Base-by-base conservation (phyloP, 2,888 invertebrate genomes). In the Lottia scabra region DNA sequence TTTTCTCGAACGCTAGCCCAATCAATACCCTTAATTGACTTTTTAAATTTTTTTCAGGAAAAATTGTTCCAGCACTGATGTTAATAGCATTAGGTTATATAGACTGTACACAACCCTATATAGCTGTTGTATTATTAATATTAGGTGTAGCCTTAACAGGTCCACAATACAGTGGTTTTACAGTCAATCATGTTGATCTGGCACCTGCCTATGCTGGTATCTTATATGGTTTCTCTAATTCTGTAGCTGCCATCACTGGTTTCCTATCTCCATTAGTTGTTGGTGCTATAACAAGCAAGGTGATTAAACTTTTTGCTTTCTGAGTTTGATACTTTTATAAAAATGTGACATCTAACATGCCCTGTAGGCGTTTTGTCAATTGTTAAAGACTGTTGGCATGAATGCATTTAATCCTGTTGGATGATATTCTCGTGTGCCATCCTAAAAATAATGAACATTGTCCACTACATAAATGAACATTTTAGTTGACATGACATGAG, bases 111-210 rank as follows among this genome's bases (percentile, higher is more conserved):
- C 81, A 83, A 69, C 78, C 86, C 0, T 72, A 70, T 4, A 45
- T 83, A 6, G 89, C 88, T 16, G 83, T 89, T 38, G 81, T 76
- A 1, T 77, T 89, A 27, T 81, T 89, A 64, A 81, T 85, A 3
- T 70, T 87, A 5, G 86, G 84, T 23, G 87, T 89, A 13, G 80
- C 86, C 19, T 66, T 87, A 62, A 85, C 84, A 16, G 89, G 88
- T 2, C 78, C 81, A 63, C 85, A 85, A 71, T 89, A 86, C 81
- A 83, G 85, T 71, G 89, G 89, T 23, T 89, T 81, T 80, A 75
- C 87, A n/a, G 86, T 89, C 72, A 90, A 90, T 75, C 88, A 87
- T 74, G 87, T 89, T 77, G 90, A 90, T 78, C 85, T 90, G 67
- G 89, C 88, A 30, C 89, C 89, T 12, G 80, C 82, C 6, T 89